A percentile compares a stretch with the other conserved stretches of the same genome.
phyloP scores from a whole-genome alignment of 2,113 vertebrate genomes.

The Neotoma lepida region DNA sequence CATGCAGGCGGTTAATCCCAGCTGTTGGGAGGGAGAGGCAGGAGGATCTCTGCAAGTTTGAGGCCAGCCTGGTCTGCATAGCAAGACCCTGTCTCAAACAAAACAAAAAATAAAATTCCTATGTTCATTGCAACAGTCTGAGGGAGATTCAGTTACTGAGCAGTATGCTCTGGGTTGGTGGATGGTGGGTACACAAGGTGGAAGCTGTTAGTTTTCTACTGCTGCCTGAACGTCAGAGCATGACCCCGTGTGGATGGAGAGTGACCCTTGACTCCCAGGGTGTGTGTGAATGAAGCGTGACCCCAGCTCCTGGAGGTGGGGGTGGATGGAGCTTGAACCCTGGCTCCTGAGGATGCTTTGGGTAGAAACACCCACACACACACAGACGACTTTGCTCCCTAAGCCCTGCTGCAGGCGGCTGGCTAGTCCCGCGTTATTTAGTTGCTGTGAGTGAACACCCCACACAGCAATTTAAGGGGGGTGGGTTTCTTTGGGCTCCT shows the following conservation, averaged over 20 bases:
- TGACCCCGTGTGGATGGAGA: background rate
- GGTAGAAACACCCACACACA: background rate
- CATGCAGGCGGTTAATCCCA: background rate
- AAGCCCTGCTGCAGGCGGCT: background rate
- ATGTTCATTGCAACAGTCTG: background rate
- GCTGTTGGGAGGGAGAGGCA: background rate
- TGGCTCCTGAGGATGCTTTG: background rate
- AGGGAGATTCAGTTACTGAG: background rate
- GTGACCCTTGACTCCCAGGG: background rate
- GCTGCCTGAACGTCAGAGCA: background rate
- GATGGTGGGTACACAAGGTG: background rate
- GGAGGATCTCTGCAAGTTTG: background rate
- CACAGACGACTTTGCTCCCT: constrained; percentile 7
- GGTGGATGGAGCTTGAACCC: background rate
- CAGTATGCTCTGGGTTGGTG: background rate
- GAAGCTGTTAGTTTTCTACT: background rate
- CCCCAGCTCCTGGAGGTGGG: too few relatives aligned
- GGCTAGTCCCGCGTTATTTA: background rate
- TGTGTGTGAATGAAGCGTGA: too few relatives aligned
- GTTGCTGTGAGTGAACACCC: background rate
- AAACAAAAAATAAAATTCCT: background rate
- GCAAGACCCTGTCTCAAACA: background rate
- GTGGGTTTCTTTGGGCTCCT: background rate
- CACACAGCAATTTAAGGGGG: background rate
- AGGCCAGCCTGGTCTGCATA: background rate